These are phyloP conservation scores for Drosophila nigritarsus DNA, from an alignment of 2,888 invertebrate genomes.

Conservation along the genomic window DNA sequence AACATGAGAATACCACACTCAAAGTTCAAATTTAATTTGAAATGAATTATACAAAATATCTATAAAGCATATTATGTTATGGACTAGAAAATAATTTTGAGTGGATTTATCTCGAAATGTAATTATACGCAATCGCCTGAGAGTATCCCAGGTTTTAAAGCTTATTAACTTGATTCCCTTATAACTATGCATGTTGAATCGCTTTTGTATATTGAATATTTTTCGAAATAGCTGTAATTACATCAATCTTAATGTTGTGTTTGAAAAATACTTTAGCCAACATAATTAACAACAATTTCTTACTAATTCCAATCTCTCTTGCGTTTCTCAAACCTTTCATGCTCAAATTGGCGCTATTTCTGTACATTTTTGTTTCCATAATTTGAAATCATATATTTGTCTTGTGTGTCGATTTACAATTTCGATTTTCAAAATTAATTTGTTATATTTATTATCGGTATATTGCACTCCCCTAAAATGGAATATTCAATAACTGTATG, in stretches of 20 bases:
- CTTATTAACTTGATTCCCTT: conserved; percentile 1
- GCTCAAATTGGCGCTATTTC: conserved; percentile 55
- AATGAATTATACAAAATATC: background rate
- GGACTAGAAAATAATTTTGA: background rate
- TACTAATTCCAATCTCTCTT: conserved; percentile 59
- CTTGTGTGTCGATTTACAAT: background rate
- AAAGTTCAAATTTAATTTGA: background rate
- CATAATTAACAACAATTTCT: conserved; percentile 31
- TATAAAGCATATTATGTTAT: background rate
- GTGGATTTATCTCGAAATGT: conserved; percentile 4
- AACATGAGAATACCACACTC: conserved; percentile 14
- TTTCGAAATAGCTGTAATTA: conserved; percentile 22
- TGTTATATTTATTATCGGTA: background rate
- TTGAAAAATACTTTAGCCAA: conserved; percentile 6
- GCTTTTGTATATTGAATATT: conserved; percentile 6
- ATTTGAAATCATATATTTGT: conserved; percentile 21
- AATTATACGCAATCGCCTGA: background rate
- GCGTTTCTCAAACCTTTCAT: conserved; percentile 60
- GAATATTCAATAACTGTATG: background rate
- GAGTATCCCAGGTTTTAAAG: background rate
- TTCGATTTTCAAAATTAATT: background rate
- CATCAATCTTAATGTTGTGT: conserved; percentile 29
- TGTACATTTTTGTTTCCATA: conserved; percentile 23
- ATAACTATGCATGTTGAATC: conserved; percentile 30
- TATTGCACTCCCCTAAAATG: conserved; percentile 3